Evolutionary conservation across 2,797 vertebrate genomes (phyloP), one percentile per base, ranked within the genome.

Genomic region (Mormyrus hasselquistii): DNA sequence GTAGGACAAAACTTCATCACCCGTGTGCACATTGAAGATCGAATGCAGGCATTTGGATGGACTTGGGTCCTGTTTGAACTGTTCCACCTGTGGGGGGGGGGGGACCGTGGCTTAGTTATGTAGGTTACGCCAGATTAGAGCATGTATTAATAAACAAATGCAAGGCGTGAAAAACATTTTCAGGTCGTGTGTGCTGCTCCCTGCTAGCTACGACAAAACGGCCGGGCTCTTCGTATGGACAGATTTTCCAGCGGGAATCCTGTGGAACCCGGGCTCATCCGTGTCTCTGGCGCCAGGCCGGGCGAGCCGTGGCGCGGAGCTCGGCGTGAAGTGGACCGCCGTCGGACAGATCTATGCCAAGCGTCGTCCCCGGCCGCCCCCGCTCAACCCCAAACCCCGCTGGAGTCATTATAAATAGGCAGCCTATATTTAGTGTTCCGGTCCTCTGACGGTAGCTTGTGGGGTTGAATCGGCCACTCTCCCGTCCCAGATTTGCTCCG

Each of bases 21-120:
- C 98, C 0, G 97, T 99, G 82, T 96, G 93, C 12, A 98, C 95
- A 10, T 94, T 89, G 92, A 99, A 99, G 88, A 98, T 88, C 0
- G 99, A 99, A 94, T 99, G 98, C 86, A 99, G 96, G 92, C 98
- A 99, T 8, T 95, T 98, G 76, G 96, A 96, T 0, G 98, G 97
- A 88, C 96, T 97, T 34, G 98, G 98, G 86, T 99, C 97, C 92
- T 99, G 97, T 92, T 99, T 99, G 91, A 99, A 99, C 91, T 97
- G 95, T 93, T 99, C 97, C 91, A 99, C 98, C 99, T 99, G 90
- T 62, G 0, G 44, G 76, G n/a, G 22, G 62, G 2, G 6, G 19
- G 22, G n/a, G n/a, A 57, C 14, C n/a, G 3, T 2, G 22, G 44
- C 47, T 84, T 50, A 50, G 41, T 38, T 84, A 84, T 25, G 47